Evolutionary conservation across 2,113 vertebrate species (phyloP).

Genomic region (Oenanthe melanoleuca): DNA sequence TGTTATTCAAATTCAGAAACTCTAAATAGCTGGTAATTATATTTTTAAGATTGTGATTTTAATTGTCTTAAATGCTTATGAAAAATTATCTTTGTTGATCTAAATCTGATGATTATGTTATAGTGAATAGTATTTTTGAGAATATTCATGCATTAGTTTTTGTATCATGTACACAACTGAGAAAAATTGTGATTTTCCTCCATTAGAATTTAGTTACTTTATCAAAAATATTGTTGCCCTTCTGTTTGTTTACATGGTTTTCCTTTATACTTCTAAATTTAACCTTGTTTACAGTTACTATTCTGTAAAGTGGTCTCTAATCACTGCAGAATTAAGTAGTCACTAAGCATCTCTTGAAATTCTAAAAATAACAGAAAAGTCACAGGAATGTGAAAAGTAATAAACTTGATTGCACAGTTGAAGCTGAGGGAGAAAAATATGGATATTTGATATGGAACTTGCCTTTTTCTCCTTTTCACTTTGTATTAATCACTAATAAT

Average conservation of each 20-base stretch:
- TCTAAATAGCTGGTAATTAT: background rate
- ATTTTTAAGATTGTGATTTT: background rate
- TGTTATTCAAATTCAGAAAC: background rate
- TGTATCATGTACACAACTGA: background rate
- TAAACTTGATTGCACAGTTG: background rate
- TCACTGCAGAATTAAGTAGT: background rate
- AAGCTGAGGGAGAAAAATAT: background rate
- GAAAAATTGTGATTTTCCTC: background rate
- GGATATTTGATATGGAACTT: background rate
- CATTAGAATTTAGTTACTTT: background rate
- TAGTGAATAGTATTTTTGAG: background rate
- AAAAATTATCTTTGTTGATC: background rate
- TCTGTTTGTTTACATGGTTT: slow-evolving; percentile 1
- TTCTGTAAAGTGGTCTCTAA: slow-evolving; percentile 3
- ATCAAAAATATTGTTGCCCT: background rate
- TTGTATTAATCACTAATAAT: background rate
- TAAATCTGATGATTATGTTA: background rate
- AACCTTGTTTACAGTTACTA: background rate
- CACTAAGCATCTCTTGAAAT: background rate
- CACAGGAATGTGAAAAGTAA: background rate
- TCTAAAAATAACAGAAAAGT: background rate
- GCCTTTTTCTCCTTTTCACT: background rate
- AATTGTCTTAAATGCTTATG: background rate
- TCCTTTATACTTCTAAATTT: slow-evolving; percentile 26
- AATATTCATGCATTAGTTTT: background rate